Evolutionary conservation across 2,888 invertebrate genomes (phyloP).

Genomic region (Diploptera punctata): DNA sequence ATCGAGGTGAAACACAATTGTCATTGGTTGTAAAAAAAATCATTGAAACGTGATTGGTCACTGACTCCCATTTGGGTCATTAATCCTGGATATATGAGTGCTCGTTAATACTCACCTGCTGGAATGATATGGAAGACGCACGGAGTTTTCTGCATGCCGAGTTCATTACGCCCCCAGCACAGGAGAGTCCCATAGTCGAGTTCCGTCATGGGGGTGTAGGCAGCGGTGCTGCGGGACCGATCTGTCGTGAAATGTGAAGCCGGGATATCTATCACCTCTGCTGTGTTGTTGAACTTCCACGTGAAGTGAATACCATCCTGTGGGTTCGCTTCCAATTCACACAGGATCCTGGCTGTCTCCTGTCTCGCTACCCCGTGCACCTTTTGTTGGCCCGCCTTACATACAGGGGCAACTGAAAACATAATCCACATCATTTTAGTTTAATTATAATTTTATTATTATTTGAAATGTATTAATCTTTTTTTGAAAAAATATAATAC

Average conservation of each 20-base stretch:
- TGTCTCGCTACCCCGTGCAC: constrained; percentile 76
- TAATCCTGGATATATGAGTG: no score
- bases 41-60: no score
- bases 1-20: no score
- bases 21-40: no score
- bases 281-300: constrained; percentile 80
- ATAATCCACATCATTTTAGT: not conserved
- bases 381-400: constrained; percentile 70
- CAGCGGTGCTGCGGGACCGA: constrained; percentile 67
- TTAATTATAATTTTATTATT: no score
- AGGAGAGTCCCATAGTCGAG: constrained; percentile 71
- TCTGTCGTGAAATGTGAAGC: constrained; percentile 67
- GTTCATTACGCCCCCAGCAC: constrained; percentile 77
- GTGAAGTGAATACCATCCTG: constrained; percentile 67
- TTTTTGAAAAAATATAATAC: no score
- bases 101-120: constrained; percentile 64
- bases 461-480: no score
- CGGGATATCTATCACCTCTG: constrained; percentile 72
- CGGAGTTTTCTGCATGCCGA: constrained; percentile 73
- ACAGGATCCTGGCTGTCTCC: constrained; percentile 71
- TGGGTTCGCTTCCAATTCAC: constrained; percentile 73
- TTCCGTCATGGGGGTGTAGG: constrained; percentile 76
- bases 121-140: constrained; percentile 77
- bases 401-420: constrained; percentile 64
- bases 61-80: no score